Base-by-base conservation (phyloP, 2,113 vertebrate genomes). In the Mixornis gularis region DNA sequence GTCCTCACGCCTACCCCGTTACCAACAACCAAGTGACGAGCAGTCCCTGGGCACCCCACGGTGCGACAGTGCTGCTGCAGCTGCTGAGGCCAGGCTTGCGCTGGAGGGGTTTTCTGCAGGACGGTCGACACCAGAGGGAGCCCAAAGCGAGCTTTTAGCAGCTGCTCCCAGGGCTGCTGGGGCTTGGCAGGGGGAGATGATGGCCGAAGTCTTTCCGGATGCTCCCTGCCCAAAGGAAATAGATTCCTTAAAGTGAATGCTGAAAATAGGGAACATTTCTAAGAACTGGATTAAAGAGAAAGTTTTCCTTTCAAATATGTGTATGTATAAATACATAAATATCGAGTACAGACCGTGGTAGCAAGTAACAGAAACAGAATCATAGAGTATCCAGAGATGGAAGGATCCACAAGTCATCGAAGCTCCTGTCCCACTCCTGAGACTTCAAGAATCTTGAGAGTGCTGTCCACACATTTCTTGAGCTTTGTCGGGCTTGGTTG, bases 101-200 rank as follows among this genome's bases (percentile, higher is more conserved):
- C 81, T 12, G 30, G 12, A 1, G 7, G 16, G 9, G 7, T 2
- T 18, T 36, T 20, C 51, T 20, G 43, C 83, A 3, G 69, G 24
- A 1, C 7, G 7, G 15, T 2, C 4, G 60, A 41, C 95, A 68
- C 80, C 89, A 96, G 96, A 73, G 96, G 95, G 96, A 92, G 95
- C 95, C 86, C 92, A n/a, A 62, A 65, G 80, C 13, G 46, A 93
- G 84, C 51, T 38, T 44, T 58, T 69, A 6, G 46, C 41, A 12
- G 17, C 40, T 22, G 41, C 46, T 88, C 4, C 18, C 29, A 1
- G 7, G 29, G 22, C 46, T n/a, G 29, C 44, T 2, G 66, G 12
- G 13, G 59, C 30, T 40, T 13, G 62, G 7, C 9, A 2, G 3
- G 17, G 12, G 3, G 10, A 22, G 62, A 5, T 32, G 12, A 1